Percentiles rank a stretch among this genome's conserved stretches.
Evolutionary conservation across 2,113 vertebrate genomes (phyloP).

Genomic region (Vireo altiloquus): DNA sequence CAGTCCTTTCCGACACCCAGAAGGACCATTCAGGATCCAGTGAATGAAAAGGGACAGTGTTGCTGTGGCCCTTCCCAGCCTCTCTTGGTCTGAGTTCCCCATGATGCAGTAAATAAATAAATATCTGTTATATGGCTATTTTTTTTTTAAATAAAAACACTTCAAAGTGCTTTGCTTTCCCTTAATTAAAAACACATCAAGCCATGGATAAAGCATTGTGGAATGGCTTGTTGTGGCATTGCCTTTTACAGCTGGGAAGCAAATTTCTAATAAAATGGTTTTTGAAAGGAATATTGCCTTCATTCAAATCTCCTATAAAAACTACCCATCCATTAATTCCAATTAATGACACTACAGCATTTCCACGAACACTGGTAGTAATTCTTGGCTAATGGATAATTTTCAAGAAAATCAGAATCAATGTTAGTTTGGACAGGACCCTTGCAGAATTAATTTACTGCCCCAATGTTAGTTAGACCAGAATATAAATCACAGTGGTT

Average conservation of each 20-base stretch:
- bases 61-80: not conserved
- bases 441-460: conserved; percentile 66
- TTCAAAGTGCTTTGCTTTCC: conserved; percentile 49
- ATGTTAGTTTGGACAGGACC: conserved; percentile 69
- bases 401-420: conserved; percentile 71
- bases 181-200: conserved; percentile 73
- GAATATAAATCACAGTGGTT: conserved; percentile 28
- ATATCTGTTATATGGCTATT: not conserved
- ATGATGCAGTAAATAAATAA: conserved; percentile 49
- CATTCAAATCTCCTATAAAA: conserved; percentile 77
- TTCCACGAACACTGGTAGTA: conserved; percentile 71
- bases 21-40: not conserved
- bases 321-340: conserved; percentile 77
- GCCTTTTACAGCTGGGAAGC: conserved; percentile 63
- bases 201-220: conserved; percentile 40
- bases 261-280: conserved; percentile 73
- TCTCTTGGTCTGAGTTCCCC: not conserved
- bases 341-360: conserved; percentile 75
- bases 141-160: conserved; percentile 11
- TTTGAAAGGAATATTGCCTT: conserved; percentile 74
- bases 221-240: conserved; percentile 41
- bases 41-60: not conserved
- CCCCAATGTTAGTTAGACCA: not conserved
- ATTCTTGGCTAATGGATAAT: conserved; percentile 74
- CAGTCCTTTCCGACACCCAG: not conserved